Evolutionary conservation across 2,113 vertebrate genomes (phyloP).

Genomic region (Chloebia gouldiae): DNA sequence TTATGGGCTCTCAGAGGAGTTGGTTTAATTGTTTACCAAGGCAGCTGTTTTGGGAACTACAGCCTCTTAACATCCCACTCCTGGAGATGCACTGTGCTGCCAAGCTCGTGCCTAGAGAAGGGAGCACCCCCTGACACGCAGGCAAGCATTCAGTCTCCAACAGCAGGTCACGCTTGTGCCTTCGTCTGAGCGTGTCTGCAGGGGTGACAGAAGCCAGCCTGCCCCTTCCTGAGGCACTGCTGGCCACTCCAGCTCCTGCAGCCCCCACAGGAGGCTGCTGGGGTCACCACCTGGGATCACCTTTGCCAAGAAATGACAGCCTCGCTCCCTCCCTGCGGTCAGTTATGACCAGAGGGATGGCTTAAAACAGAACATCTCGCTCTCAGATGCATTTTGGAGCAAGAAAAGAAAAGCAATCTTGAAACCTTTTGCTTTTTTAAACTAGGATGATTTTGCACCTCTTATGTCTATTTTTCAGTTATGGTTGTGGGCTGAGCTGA

Average conservation of each 20-base stretch:
- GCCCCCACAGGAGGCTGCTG: not conserved
- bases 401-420: not conserved
- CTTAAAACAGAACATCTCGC: not conserved
- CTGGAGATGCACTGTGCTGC: not conserved
- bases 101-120: not conserved
- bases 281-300: not conserved
- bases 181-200: not conserved
- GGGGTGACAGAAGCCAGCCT: not conserved
- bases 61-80: not conserved
- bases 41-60: not conserved
- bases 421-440: not conserved
- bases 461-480: not conserved
- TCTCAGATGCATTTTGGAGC: not conserved
- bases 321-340: not conserved
- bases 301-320: not conserved
- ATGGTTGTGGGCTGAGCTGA: not conserved
- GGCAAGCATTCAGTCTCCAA: not conserved
- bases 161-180: not conserved
- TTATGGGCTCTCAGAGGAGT: not conserved
- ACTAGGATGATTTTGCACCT: not conserved
- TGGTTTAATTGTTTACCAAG: slow-evolving; percentile 21
- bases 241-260: not conserved
- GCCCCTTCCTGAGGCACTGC: not conserved
- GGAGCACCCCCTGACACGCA: not conserved
- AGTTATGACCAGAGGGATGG: not conserved